Percentiles rank a stretch among this genome's conserved stretches.
Conservation (phyloP, 2,113 vertebrate genomes). For the Pelusios castaneus region DNA sequence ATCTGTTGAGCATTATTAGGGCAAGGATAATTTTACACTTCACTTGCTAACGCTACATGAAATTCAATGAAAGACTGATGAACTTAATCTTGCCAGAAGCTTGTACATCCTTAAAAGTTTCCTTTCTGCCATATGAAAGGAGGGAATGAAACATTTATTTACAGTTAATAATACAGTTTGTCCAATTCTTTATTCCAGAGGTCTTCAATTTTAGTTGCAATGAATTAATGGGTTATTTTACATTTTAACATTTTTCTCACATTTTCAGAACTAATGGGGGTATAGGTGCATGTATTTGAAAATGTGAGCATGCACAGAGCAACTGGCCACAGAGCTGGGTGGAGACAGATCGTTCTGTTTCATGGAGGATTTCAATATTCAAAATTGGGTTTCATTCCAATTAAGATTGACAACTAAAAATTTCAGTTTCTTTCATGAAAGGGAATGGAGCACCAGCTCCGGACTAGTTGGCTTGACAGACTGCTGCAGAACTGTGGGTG, state of each 20-base stretch:
- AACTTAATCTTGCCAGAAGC: conserved; percentile 24
- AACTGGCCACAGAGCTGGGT: background rate
- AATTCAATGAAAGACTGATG: background rate
- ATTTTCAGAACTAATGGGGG: background rate
- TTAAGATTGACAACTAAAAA: background rate
- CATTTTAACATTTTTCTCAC: background rate
- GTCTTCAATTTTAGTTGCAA: background rate
- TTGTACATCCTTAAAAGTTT: background rate
- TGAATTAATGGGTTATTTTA: background rate
- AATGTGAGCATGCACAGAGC: background rate
- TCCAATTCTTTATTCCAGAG: background rate
- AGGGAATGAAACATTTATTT: background rate
- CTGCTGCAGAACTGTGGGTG: background rate
- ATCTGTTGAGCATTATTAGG: background rate
- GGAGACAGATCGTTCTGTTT: background rate
- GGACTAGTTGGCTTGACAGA: background rate
- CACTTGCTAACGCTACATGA: background rate
- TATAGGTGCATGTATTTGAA: too few relatives aligned
- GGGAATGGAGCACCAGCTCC: rapidly evolving
- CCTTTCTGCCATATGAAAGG: background rate
- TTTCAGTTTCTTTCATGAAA: background rate
- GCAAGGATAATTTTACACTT: conserved; percentile 30
- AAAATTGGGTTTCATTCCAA: background rate
- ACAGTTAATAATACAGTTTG: background rate
- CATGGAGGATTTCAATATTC: background rate